Percentiles rank a stretch among this genome's conserved stretches.
These are phyloP conservation scores for Microcebus tavaratra DNA, from an alignment of 2,113 vertebrate genomes.

Conservation along the genomic window DNA sequence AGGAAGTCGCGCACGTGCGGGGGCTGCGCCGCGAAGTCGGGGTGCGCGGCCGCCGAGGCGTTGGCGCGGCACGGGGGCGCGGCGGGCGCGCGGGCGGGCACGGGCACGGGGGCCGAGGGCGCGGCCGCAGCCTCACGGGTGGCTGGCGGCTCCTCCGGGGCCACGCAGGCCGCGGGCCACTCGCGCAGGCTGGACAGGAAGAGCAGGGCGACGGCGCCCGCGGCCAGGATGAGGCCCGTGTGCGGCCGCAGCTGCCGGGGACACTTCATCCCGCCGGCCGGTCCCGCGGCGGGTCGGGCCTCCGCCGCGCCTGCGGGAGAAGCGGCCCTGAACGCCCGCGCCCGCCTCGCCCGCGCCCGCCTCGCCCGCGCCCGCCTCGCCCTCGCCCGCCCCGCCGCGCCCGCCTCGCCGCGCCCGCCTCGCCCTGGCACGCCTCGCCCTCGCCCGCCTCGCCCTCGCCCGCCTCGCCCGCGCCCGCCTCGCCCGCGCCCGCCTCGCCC, in stretches of 20 bases:
- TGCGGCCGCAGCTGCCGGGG: rapidly evolving
- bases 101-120: neutral
- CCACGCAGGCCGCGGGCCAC: rapidly evolving
- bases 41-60: neutral
- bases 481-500: too few species aligned
- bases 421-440: too few species aligned
- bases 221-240: rapidly evolving
- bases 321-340: too few species aligned
- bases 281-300: too few species aligned
- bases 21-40: constrained; percentile 82
- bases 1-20: constrained; percentile 84
- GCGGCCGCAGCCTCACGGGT: rapidly evolving
- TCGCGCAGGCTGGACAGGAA: neutral
- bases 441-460: too few species aligned
- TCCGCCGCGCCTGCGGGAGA: too few species aligned
- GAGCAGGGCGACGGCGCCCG: neutral
- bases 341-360: too few species aligned
- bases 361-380: too few species aligned
- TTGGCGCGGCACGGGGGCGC: constrained; percentile 63
- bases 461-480: too few species aligned
- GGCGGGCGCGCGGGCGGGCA: rapidly evolving
- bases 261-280: neutral
- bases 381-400: too few species aligned
- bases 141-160: rapidly evolving
- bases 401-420: too few species aligned